Base-by-base conservation (phyloP, 2,113 vertebrate genomes). In the Phyllostomus discolor region DNA sequence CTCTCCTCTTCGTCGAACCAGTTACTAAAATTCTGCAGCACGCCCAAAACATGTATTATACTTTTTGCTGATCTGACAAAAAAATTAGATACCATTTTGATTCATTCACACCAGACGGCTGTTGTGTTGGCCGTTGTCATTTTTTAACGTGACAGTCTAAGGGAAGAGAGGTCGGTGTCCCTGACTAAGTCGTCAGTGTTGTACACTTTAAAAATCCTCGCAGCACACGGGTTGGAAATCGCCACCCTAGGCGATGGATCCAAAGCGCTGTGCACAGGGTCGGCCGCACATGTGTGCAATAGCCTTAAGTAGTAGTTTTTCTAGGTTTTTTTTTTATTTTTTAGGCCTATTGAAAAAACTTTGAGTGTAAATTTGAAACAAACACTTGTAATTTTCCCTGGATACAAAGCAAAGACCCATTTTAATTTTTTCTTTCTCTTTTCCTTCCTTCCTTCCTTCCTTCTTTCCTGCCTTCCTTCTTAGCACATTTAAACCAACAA, bases 301-400 rank as follows among this genome's bases (percentile, higher is more conserved):
- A 90, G 14, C 5, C 2, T 3, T n/a, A 31, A 26, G 22, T 33
- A 4, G 57, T 52, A 8, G 8, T 19, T 4, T 26, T 70, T 10
- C 75, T 82, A 41, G 33, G 62, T 64, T 43, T 64, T 35, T 50
- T 46, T 54, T 24, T 41, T 28, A 19, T 48, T 22, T 48, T 52
- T 73, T 82, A 28, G 22, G 11, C 33, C 62, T 62, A 14, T 12
- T 78, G 59, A 90, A 85, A 90, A 85, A 87, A 48, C 52, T 69
- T 67, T 50, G 19, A 20, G 4, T 38, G 16, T 70, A 14, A 38
- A 62, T 82, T 91, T 70, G 48, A 85, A 54, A 48, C 52, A 78
- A 64, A 66, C 38, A 41, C 48, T 35, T 62, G 62, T 46, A 43
- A 86, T 96, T 83, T 94, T 54, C 52, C 54, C 67, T 94, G 52